phyloP scores from a whole-genome alignment of 2,888 invertebrate genomes.

The Drosophila meridionalis region DNA sequence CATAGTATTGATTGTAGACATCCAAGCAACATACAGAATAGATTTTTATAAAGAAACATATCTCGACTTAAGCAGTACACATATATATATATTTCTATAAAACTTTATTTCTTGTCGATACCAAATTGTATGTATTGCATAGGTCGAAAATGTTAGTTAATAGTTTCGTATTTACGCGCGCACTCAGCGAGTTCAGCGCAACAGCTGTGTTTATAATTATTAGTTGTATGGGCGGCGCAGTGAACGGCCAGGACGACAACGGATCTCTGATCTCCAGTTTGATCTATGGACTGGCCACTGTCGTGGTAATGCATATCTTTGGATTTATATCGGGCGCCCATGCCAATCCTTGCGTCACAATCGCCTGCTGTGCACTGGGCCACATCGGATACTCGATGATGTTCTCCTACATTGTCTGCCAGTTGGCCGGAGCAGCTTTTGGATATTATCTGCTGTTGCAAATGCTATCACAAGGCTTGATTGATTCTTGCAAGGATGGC shows the following conservation, averaged over 20 bases:
- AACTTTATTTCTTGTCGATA: constrained; percentile 2
- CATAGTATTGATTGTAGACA: neutral
- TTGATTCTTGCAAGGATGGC: constrained; percentile 32
- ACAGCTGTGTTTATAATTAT: constrained; percentile 50
- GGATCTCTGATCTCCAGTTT: constrained; percentile 38
- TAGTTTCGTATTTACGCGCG: constrained; percentile 40
- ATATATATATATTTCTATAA: neutral
- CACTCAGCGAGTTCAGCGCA: constrained; percentile 49
- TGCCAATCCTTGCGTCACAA: constrained; percentile 64
- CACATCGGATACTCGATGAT: constrained; percentile 51
- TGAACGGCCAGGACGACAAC: constrained; percentile 7
- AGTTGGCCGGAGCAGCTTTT: constrained; percentile 50
- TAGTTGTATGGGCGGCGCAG: constrained; percentile 47
- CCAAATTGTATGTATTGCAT: constrained; percentile 37
- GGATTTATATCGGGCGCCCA: constrained; percentile 72
- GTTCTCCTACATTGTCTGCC: constrained; percentile 48
- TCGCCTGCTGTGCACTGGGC: constrained; percentile 60
- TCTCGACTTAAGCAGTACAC: constrained; percentile 5
- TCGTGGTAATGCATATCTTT: constrained; percentile 63
- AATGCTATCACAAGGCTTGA: constrained; percentile 42
- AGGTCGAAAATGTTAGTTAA: constrained; percentile 25
- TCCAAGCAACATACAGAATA: neutral
- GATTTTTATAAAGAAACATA: neutral
- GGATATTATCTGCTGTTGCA: constrained; percentile 53
- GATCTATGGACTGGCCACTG: constrained; percentile 51